Evolutionary conservation across 2,797 vertebrate species (phyloP).

Genomic region (Clarias laeviceps): DNA sequence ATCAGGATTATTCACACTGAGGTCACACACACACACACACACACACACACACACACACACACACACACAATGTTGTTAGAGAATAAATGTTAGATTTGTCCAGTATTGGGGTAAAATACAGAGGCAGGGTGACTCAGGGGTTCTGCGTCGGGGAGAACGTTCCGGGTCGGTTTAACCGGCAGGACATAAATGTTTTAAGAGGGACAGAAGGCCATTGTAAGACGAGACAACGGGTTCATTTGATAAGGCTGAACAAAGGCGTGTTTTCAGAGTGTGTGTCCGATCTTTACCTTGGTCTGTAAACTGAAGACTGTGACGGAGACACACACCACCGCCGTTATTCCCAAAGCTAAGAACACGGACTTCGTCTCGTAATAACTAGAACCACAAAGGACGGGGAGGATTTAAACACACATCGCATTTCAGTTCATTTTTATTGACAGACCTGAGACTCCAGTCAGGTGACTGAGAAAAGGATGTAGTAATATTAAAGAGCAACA

Average conservation of each 20-base stretch:
- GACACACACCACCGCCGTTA: conserved; percentile 88
- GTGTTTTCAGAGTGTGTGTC: conserved; percentile 59
- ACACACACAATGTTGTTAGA: neutral
- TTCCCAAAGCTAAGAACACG: conserved; percentile 86
- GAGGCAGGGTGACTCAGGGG: neutral
- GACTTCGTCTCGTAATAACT: conserved; percentile 85
- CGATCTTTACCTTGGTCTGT: conserved; percentile 88
- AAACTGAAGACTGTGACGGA: conserved; percentile 95
- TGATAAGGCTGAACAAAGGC: conserved; percentile 71
- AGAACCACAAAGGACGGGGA: conserved; percentile 30
- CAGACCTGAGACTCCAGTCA: neutral
- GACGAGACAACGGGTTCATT: conserved; percentile 75
- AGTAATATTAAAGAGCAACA: neutral
- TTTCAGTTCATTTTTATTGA: neutral
- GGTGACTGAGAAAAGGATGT: neutral
- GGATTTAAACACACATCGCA: neutral
- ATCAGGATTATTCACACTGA: neutral
- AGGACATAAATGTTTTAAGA: conserved; percentile 76
- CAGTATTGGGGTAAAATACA: neutral
- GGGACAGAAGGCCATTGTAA: conserved; percentile 71
- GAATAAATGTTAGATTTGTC: neutral
- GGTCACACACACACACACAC: neutral
- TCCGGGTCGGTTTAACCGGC: conserved; percentile 48
- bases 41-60: too few relatives aligned
- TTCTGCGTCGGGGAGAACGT: conserved; percentile 31